Base-by-base conservation (phyloP, 2,888 invertebrate genomes). In the Troides helena region DNA sequence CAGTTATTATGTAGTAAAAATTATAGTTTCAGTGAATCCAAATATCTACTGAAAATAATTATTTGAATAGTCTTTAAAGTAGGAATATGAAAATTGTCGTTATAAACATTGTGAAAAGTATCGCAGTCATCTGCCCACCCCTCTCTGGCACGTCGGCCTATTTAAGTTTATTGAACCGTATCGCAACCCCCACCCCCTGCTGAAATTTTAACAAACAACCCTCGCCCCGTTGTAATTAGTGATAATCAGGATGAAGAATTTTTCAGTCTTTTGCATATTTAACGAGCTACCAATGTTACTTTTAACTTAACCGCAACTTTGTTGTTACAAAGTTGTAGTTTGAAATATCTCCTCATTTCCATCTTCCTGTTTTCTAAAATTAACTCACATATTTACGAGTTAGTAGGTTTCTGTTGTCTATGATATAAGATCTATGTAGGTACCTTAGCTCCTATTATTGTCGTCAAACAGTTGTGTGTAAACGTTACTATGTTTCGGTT, bases 101-200 rank as follows among this genome's bases (percentile, higher is more conserved):
- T 58, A 65, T 62, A 57, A 69, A 62, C 62, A 65, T 69, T 23
- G 56, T 69, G 64, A 69, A 66, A 62, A 62, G 69, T 69, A 69
- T 69, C 69, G 62, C 58, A 69, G 65, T 69, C 53, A 67, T 62
- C 53, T 18, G 39, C 39, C 39, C 39, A 39, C 39, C 39, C 39
- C 39, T 74, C 77, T 74, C 72, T 75, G 76, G 76, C 79, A 81
- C 80, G 78, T 78, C 81, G 78, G 78, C 76, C 80, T 81, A 81
- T 85, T 84, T 78, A 78, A 79, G 88, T 86, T 86, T 81, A 83
- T 80, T 86, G 90, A 90, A 85, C 90, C 82, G 83, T 81, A 72
- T 73, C 76, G 76, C 79, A 77, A 80, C 80, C 80, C 78, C 74
- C 39, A 39, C 1, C 39, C 39, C 39, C 39, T 7, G 8, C 75